phyloP scores from a whole-genome alignment of 2,113 vertebrate genomes.

The Barnardius zonarius region DNA sequence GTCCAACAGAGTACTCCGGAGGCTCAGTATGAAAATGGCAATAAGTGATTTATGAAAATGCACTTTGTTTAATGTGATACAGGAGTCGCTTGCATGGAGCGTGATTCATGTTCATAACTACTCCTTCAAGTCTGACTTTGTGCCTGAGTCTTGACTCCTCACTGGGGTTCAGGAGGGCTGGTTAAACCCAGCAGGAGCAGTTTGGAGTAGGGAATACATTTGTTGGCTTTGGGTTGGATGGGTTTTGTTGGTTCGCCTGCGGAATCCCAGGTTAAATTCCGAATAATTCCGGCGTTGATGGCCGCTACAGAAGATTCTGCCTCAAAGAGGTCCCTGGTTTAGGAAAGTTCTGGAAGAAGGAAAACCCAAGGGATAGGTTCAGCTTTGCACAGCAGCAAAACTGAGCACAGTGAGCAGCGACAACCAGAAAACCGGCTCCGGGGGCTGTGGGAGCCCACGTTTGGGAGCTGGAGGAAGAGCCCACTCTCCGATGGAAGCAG shows the following conservation, averaged over 20 bases:
- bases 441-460: rapidly evolving
- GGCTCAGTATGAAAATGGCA: constrained; percentile 13
- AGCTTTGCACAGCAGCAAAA: background rate
- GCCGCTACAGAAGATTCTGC: background rate
- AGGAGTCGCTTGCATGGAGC: background rate
- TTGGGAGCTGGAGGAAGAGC: background rate
- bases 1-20: constrained; percentile 35
- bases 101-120: background rate
- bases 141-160: background rate
- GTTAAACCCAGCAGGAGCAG: background rate
- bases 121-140: background rate
- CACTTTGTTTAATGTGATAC: background rate
- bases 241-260: background rate
- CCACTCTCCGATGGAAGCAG: rapidly evolving
- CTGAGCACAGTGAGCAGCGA: background rate
- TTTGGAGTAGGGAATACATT: background rate
- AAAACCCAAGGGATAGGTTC: background rate
- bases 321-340: background rate
- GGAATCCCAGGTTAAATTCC: background rate
- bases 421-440: rapidly evolving
- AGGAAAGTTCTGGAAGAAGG: background rate
- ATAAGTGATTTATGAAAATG: background rate
- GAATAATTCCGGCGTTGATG: background rate
- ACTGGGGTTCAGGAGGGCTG: background rate
- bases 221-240: background rate